Evolutionary conservation across 2,888 invertebrate species (phyloP).

Genomic region (Pristionchus mayeri): DNA sequence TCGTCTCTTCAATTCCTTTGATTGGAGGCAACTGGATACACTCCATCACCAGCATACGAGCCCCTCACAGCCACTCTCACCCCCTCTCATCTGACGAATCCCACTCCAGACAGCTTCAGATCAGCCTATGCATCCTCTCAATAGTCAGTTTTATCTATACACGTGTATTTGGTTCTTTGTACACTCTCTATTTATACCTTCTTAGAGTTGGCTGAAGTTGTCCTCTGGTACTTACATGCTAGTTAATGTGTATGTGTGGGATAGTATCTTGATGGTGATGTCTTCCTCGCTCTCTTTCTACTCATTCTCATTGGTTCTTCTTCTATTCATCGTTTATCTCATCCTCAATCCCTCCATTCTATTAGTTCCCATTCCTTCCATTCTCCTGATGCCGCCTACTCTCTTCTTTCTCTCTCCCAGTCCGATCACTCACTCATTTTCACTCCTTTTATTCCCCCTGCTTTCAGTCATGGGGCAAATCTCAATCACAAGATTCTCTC

Average conservation of each 20-base stretch:
- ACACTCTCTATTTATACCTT: neutral
- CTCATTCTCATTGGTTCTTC: neutral
- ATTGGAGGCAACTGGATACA: slow-evolving; percentile 31
- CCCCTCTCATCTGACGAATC: slow-evolving; percentile 45
- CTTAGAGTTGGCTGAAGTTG: too few species aligned
- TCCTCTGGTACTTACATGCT: neutral
- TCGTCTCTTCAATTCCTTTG: neutral
- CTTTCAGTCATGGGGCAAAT: neutral
- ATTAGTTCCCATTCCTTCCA: neutral
- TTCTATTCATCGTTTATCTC: neutral
- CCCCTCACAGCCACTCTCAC: slow-evolving; percentile 25
- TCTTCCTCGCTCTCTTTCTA: neutral
- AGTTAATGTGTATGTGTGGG: neutral
- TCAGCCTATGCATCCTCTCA: neutral
- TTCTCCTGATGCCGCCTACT: neutral
- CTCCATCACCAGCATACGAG: slow-evolving; percentile 42
- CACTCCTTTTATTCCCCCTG: neutral
- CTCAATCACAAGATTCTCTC: neutral
- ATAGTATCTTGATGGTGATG: neutral
- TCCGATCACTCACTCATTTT: neutral
- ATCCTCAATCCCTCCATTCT: too few species aligned
- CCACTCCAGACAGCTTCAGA: neutral
- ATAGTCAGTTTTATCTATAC: slow-evolving; percentile 28
- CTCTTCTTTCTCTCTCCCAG: neutral
- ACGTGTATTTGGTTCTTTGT: neutral